Percentiles rank a stretch among this genome's conserved stretches.
Conservation (phyloP, 2,113 vertebrate genomes). For the Rhineura floridana region DNA sequence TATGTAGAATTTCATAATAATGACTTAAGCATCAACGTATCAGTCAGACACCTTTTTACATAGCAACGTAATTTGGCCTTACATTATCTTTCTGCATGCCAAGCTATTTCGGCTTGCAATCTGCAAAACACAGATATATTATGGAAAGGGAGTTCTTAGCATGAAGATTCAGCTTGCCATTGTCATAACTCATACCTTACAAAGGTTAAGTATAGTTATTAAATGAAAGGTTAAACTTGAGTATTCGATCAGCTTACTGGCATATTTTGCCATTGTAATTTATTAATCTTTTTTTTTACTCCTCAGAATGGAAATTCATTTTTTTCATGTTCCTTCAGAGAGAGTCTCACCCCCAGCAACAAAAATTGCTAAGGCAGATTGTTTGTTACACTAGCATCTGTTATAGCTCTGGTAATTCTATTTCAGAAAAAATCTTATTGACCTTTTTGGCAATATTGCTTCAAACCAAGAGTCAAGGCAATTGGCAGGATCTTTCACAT, state of each 20-base stretch:
- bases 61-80: background rate
- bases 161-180: slow-evolving; percentile 23
- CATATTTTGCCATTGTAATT: slow-evolving; percentile 40
- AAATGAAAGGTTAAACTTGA: slow-evolving; percentile 20
- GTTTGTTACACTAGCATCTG: slow-evolving; percentile 53
- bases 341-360: slow-evolving; percentile 19
- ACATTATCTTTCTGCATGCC: background rate
- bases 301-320: slow-evolving; percentile 16
- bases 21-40: background rate
- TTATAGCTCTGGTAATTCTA: slow-evolving; percentile 42
- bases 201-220: slow-evolving; percentile 25
- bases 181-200: slow-evolving; percentile 5
- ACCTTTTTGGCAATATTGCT: slow-evolving; percentile 23
- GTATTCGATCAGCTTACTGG: slow-evolving; percentile 2
- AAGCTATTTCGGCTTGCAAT: slow-evolving; percentile 9
- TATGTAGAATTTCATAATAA: background rate
- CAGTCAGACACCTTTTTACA: background rate
- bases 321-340: slow-evolving; percentile 22
- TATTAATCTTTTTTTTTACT: background rate
- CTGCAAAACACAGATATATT: slow-evolving; percentile 11
- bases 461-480: slow-evolving; percentile 24
- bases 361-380: slow-evolving; percentile 26
- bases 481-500: slow-evolving; percentile 45
- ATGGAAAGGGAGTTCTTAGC: slow-evolving; percentile 14
- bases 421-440: slow-evolving; percentile 47